These are phyloP conservation scores for Morbakka virulenta DNA, from an alignment of 30 jellyfish, hydroid and myxozoan species.

Conservation along the genomic window DNA sequence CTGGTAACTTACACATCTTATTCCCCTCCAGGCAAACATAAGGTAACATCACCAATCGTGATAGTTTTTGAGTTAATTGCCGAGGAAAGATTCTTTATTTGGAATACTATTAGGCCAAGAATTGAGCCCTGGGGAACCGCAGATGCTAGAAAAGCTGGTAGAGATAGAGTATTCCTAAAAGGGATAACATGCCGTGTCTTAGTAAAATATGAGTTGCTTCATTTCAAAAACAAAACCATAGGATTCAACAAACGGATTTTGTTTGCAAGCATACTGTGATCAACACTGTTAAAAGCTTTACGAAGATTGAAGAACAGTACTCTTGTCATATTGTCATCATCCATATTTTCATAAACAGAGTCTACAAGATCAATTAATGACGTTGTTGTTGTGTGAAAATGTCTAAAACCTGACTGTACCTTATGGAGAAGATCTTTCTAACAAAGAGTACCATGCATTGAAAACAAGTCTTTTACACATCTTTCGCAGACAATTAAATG, in stretches of 20 bases:
- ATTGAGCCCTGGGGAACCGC: slow-evolving; percentile 69
- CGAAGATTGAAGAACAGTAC: neutral
- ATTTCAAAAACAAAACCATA: neutral
- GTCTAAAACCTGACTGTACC: neutral
- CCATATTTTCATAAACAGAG: neutral
- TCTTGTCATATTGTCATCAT: neutral
- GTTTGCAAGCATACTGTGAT: neutral
- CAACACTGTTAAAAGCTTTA: neutral
- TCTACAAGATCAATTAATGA: slow-evolving; percentile 1
- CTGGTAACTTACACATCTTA: neutral
- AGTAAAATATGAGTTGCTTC: neutral
- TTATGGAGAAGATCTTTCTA: neutral
- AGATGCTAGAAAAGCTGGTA: slow-evolving; percentile 5
- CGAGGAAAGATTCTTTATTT: slow-evolving; percentile 15
- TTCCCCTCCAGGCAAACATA: neutral
- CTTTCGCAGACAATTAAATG: neutral
- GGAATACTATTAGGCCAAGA: slow-evolving; percentile 43
- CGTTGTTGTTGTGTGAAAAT: neutral
- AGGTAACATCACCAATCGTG: slow-evolving; percentile 11
- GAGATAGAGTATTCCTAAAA: slow-evolving; percentile 10
- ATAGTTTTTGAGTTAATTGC: neutral
- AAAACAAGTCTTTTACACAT: neutral
- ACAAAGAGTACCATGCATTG: neutral
- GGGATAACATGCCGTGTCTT: neutral
- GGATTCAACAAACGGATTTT: neutral